A percentile compares a stretch with the other conserved stretches of the same genome.
These are phyloP conservation scores for Anoura caudifer DNA, from an alignment of 2,113 vertebrate species.

Conservation along the genomic window DNA sequence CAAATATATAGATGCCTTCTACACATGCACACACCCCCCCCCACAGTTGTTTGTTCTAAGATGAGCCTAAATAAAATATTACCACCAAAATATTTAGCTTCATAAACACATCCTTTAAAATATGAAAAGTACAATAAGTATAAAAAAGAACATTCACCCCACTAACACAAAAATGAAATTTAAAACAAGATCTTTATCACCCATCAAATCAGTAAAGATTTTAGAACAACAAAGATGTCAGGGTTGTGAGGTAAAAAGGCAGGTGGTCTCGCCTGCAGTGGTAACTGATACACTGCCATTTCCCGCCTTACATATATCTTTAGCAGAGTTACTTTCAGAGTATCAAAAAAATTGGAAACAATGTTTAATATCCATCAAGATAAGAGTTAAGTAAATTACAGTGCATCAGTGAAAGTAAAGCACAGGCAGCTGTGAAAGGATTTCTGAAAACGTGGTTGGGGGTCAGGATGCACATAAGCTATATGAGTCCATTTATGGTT, in stretches of 20 bases:
- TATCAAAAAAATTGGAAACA: conserved; percentile 40
- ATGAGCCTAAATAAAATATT: background rate
- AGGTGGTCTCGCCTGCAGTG: background rate
- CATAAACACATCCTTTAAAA: conserved; percentile 27
- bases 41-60: background rate
- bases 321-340: background rate
- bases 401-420: background rate
- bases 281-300: background rate
- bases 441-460: background rate
- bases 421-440: background rate
- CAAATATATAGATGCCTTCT: background rate
- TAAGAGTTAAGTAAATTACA: conserved; percentile 27
- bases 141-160: background rate
- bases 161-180: background rate
- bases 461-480: background rate
- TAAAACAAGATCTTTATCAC: background rate
- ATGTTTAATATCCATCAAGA: conserved; percentile 33
- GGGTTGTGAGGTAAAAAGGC: background rate
- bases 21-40: background rate
- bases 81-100: background rate
- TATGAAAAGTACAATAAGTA: background rate
- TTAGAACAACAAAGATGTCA: background rate
- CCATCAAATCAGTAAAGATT: background rate
- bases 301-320: background rate
- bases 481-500: background rate